Conservation (phyloP, 2,113 vertebrate genomes). For the Oreochromis niloticus region DNA sequence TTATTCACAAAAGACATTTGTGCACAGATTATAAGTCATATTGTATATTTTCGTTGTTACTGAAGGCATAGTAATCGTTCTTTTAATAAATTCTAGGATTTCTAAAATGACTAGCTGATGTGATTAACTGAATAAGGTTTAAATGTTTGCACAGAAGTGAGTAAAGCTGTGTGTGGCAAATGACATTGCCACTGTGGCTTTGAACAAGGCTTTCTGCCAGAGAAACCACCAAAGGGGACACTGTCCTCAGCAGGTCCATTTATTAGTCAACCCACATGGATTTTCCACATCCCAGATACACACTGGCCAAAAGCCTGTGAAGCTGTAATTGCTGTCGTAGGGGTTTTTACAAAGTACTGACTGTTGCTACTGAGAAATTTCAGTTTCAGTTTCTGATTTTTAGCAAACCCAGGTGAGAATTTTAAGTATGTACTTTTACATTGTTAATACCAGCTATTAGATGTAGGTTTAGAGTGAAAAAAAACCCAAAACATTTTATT, state of each 20-base stretch:
- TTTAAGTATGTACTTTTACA: not conserved
- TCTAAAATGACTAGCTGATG: not conserved
- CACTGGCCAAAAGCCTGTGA: not conserved
- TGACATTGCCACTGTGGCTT: slow-evolving; percentile 13
- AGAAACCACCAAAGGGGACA: not conserved
- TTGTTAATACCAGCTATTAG: not conserved
- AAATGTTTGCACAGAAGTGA: slow-evolving; percentile 6
- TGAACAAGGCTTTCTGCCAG: not conserved
- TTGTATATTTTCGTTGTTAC: accelerated
- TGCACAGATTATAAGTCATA: not conserved
- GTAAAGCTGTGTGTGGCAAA: slow-evolving; percentile 3
- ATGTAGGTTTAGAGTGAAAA: not conserved
- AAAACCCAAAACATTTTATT: accelerated
- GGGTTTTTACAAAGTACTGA: not conserved
- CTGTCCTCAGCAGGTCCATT: not conserved
- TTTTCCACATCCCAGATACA: not conserved
- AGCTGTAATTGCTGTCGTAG: not conserved
- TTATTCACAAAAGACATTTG: not conserved
- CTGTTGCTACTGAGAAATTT: not conserved
- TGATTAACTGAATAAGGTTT: not conserved
- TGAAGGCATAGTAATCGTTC: not conserved
- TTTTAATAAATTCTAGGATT: not conserved
- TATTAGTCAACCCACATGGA: not conserved
- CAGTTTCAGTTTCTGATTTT: not conserved
- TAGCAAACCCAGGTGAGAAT: not conserved